Percentiles rank a stretch among this genome's conserved stretches.
Evolutionary conservation across 2,888 invertebrate genomes (phyloP).

Genomic region (Apamea anceps): DNA sequence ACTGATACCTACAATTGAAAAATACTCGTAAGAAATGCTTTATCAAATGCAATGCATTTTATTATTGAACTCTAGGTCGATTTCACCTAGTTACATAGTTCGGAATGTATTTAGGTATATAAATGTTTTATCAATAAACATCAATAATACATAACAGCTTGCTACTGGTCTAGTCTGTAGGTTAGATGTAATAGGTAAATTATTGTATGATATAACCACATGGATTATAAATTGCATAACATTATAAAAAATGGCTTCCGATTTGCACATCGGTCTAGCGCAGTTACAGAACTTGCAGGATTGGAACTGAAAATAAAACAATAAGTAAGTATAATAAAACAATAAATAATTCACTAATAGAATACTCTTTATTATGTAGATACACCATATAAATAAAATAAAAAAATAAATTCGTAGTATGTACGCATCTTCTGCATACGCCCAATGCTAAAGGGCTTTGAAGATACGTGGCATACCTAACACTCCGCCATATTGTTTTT

Average conservation of each 20-base stretch:
- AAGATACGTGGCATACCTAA: no score
- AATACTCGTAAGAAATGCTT: slow-evolving; percentile 24
- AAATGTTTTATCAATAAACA: slow-evolving; percentile 26
- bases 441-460: no score
- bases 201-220: no score
- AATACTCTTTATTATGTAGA: no score
- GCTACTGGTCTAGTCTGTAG: not conserved
- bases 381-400: no score
- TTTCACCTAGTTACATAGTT: slow-evolving; percentile 41
- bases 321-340: not conserved
- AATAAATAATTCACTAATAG: no score
- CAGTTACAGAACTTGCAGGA: not conserved
- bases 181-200: slow-evolving; percentile 31
- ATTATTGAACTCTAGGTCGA: slow-evolving; percentile 49
- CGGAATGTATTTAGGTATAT: slow-evolving; percentile 37
- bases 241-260: slow-evolving; percentile 24
- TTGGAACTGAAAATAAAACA: not conserved
- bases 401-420: no score
- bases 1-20: not conserved
- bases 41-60: slow-evolving; percentile 23
- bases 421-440: no score
- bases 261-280: slow-evolving; percentile 1
- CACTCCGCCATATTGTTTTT: no score
- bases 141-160: slow-evolving; percentile 27
- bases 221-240: slow-evolving; percentile 9